These are phyloP conservation scores for Cryptoblepharus egeriae DNA, from an alignment of 2,797 vertebrate genomes.

Conservation along the genomic window DNA sequence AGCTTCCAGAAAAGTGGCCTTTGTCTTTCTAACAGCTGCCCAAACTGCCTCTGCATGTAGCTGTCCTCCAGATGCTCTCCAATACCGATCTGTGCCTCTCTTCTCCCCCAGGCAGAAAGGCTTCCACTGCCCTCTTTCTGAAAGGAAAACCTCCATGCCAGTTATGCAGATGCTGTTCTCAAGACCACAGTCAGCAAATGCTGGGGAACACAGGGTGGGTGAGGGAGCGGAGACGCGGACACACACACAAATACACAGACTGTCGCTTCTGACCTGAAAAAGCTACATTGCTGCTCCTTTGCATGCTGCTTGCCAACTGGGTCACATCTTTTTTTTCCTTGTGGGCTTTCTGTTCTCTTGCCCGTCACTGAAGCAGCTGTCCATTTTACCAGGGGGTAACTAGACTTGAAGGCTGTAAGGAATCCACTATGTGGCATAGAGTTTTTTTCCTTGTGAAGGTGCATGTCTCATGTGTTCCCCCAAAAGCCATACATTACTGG, in stretches of 20 bases:
- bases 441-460: not conserved
- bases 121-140: not conserved
- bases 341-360: not conserved
- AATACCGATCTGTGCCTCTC: not conserved
- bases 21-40: conserved; percentile 56
- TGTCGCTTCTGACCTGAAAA: not conserved
- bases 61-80: conserved; percentile 46
- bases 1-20: not conserved
- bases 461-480: not conserved
- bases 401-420: not conserved
- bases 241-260: too few relatives aligned
- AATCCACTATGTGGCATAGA: not conserved
- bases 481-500: not conserved
- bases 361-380: not conserved
- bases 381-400: not conserved
- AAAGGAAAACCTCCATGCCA: not conserved
- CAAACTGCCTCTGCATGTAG: not conserved
- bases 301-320: conserved; percentile 10
- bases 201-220: not conserved
- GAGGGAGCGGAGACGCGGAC: too few relatives aligned
- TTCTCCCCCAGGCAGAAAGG: not conserved
- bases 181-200: not conserved
- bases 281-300: not conserved
- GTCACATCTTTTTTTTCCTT: not conserved
- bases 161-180: not conserved